Conservation (phyloP, 2,797 vertebrate genomes). For the Mergus octosetaceus region DNA sequence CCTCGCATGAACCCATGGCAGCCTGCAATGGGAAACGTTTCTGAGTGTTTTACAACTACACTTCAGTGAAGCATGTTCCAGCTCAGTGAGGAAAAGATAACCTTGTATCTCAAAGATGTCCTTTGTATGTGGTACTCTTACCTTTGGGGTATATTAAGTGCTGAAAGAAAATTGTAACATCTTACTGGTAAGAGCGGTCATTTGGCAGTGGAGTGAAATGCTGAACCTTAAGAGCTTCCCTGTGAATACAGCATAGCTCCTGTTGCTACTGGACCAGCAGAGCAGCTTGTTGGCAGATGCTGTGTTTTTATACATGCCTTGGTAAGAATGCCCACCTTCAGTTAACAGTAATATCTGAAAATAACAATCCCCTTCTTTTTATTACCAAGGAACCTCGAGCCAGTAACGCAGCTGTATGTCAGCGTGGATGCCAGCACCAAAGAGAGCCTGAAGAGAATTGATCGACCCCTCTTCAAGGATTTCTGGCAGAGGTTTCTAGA, state of each 20-base stretch:
- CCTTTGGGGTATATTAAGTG: neutral
- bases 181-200: neutral
- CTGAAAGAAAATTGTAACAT: neutral
- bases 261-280: neutral
- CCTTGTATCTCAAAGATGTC: neutral
- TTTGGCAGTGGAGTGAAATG: neutral
- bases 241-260: neutral
- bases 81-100: neutral
- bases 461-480: slow-evolving; percentile 95
- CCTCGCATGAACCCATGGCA: neutral
- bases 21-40: neutral
- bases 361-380: neutral
- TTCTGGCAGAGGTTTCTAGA: slow-evolving; percentile 95
- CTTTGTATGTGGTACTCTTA: neutral
- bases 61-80: neutral
- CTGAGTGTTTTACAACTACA: neutral
- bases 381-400: slow-evolving; percentile 85
- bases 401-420: slow-evolving; percentile 95
- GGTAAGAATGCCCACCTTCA: neutral
- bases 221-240: neutral
- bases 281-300: neutral
- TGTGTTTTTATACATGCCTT: neutral
- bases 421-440: slow-evolving; percentile 95
- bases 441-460: slow-evolving; percentile 93
- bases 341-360: neutral